phyloP scores from a whole-genome alignment of 1,140 invertebrate species.

The Drosophila orena region DNA sequence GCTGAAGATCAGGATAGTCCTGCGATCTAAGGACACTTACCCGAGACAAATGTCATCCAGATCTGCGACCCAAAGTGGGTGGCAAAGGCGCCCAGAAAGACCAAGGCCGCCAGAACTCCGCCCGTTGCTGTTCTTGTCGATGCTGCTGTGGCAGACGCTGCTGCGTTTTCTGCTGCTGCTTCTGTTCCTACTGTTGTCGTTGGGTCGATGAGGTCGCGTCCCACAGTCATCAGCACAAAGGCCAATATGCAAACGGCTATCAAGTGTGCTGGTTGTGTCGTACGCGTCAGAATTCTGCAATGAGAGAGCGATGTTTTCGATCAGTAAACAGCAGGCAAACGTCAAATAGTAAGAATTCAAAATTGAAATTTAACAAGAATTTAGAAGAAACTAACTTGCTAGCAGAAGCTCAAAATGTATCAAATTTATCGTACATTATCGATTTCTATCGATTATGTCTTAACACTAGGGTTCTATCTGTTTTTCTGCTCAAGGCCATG shows the following conservation, averaged over 20 bases:
- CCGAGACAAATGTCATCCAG: constrained; percentile 95
- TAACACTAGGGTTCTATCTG: too few relatives aligned
- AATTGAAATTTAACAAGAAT: neutral
- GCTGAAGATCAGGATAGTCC: neutral
- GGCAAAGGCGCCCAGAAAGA: constrained; percentile 90
- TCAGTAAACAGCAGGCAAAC: neutral
- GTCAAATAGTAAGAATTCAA: neutral
- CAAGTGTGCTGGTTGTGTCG: constrained; percentile 91
- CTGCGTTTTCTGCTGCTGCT: constrained; percentile 35
- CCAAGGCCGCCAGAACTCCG: constrained; percentile 85
- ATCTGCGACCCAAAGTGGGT: constrained; percentile 93
- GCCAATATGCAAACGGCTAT: constrained; percentile 88
- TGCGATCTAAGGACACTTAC: constrained; percentile 84
- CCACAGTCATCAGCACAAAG: constrained; percentile 87
- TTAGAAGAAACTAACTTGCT: neutral
- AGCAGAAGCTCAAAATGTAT: neutral
- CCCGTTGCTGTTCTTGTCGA: constrained; percentile 24
- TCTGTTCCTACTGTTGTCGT: constrained; percentile 54
- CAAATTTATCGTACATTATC: neutral
- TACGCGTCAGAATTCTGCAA: constrained; percentile 88
- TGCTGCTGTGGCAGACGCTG: constrained; percentile 26
- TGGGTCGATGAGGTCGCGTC: constrained; percentile 85
- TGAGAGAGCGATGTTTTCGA: constrained; percentile 30
- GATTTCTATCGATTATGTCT: neutral
- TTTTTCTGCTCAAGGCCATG: too few relatives aligned